Evolutionary conservation across 1,140 invertebrate species (phyloP), one percentile per base, ranked within the genome.

Genomic region (Danaus plexippus): DNA sequence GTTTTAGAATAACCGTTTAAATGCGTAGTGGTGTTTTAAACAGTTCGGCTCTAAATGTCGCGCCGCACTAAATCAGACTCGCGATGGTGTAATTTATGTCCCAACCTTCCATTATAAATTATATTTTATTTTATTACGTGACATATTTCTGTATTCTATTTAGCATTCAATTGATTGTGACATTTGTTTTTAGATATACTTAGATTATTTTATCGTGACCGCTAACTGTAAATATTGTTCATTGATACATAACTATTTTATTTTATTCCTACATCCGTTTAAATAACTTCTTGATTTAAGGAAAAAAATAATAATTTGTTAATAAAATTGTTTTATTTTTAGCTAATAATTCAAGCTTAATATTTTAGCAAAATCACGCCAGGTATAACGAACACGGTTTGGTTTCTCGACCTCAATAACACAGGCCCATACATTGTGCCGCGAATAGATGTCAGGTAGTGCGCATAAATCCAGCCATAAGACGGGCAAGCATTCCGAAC

Each of bases 361-460:
- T 3, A 32, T 32, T 32, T 0, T 32, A 32, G 4, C 22, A 32
- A 6, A 32, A 32, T 8, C 7, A 32, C 22, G 7, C 22, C 22
- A 32, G 22, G 22, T 32, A 32, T 32, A 32, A 32, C 7, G 22
- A 32, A 32, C 22, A 32, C 5, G 7, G 7, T 32, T 32, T 32
- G 22, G 22, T 32, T 32, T 6, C 22, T 32, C 22, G 22, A 32
- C 22, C 22, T 32, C 22, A 32, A 32, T 32, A 32, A 32, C 22
- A 32, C 22, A 32, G 22, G 7, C 2, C 22, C 22, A 32, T 32
- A 32, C 61, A 70, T 54, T 68, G 54, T 64, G 54, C 63, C 61
- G 53, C 56, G 62, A 73, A 73, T 73, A 73, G 68, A 66, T 68
- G 54, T 68, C 71, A 73, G 71, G 71, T 73, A 71, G 60, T 46